phyloP scores from a whole-genome alignment of 92 coral and sea anemone genomes.

The Parazoanthus atlanticus region DNA sequence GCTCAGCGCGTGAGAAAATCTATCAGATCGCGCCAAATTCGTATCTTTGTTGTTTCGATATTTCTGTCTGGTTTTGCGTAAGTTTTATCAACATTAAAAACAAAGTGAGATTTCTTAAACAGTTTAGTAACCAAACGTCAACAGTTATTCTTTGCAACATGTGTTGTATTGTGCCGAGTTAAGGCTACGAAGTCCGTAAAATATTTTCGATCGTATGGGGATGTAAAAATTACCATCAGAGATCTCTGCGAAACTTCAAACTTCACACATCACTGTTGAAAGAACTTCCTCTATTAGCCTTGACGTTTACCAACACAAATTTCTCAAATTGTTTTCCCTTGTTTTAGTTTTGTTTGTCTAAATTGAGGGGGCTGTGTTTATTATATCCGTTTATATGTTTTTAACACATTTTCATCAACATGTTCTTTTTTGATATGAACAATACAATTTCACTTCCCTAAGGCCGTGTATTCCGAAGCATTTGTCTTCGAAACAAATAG shows the following conservation, averaged over 20 bases:
- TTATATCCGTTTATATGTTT: conserved; percentile 43
- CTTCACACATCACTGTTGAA: not conserved
- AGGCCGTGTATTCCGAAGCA: conserved; percentile 23
- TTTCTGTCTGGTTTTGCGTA: conserved; percentile 50
- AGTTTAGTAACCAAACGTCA: conserved; percentile 23
- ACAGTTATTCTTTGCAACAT: conserved; percentile 30
- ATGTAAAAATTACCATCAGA: not conserved
- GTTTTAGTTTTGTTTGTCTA: conserved; percentile 44
- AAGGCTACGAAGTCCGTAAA: not conserved
- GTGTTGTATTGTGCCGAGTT: conserved; percentile 25
- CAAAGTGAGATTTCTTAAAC: conserved; percentile 19
- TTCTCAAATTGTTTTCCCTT: conserved; percentile 29
- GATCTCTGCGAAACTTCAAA: conserved; percentile 15
- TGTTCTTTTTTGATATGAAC: conserved; percentile 37
- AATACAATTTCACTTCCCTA: conserved; percentile 32
- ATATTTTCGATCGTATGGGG: not conserved
- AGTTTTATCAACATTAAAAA: conserved; percentile 33
- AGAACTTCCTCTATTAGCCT: conserved; percentile 19
- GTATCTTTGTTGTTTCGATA: conserved; percentile 30
- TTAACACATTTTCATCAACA: conserved; percentile 52
- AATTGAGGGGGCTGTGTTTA: conserved; percentile 51
- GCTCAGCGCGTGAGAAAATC: conserved; percentile 15
- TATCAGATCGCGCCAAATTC: conserved; percentile 22
- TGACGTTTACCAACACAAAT: conserved; percentile 8
- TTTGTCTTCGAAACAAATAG: not conserved